Conservation (phyloP, 2,797 vertebrate species). For the Alcedo atthis region DNA sequence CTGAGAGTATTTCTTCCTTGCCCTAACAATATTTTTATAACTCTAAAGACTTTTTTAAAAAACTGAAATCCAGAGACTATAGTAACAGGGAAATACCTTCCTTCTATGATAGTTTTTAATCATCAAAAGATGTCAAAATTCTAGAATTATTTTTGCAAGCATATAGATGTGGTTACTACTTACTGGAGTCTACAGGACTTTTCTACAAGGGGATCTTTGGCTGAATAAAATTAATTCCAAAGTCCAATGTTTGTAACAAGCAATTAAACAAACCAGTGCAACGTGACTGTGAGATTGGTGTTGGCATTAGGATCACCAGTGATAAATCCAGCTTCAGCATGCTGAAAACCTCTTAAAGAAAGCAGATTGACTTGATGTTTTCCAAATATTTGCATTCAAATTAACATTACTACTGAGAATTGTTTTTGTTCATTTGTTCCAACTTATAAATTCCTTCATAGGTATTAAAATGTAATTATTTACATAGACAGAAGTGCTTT, state of each 20-base stretch:
- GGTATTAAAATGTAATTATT: conserved; percentile 55
- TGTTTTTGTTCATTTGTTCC: conserved; percentile 53
- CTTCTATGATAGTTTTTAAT: background rate
- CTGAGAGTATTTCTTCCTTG: background rate
- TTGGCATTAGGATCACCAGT: background rate
- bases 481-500: conserved; percentile 44
- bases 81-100: background rate
- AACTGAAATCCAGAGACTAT: background rate
- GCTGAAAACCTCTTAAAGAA: background rate
- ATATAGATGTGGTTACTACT: background rate
- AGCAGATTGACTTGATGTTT: conserved; percentile 39
- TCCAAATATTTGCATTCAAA: conserved; percentile 63
- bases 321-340: conserved; percentile 3
- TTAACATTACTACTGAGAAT: background rate
- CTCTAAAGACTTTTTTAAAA: background rate
- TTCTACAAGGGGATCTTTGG: background rate
- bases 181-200: background rate
- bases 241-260: conserved; percentile 1
- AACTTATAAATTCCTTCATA: conserved; percentile 18
- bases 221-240: background rate
- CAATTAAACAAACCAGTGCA: background rate
- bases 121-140: background rate
- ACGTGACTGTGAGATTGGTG: background rate
- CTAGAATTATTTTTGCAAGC: conserved; percentile 6
- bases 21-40: background rate